A percentile compares a stretch with the other conserved stretches of the same genome.
These are phyloP conservation scores for Montipora sp. DNA, from an alignment of 64 coral and sea anemone genomes.

Conservation along the genomic window DNA sequence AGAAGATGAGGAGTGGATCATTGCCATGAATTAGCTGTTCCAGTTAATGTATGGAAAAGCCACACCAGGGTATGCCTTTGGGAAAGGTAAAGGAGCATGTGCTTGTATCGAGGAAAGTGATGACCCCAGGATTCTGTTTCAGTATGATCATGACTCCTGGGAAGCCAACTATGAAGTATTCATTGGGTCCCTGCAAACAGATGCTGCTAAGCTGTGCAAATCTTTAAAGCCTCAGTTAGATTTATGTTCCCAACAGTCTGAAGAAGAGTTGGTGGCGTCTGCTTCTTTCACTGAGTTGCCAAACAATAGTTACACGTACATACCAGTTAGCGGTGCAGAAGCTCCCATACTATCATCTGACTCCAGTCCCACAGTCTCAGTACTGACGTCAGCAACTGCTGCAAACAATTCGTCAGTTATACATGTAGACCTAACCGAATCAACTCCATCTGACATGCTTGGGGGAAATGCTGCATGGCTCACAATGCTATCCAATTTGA, in stretches of 20 bases:
- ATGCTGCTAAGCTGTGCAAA: constrained; percentile 4
- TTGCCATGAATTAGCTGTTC: neutral
- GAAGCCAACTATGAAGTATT: constrained; percentile 5
- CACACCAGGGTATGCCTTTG: constrained; percentile 3
- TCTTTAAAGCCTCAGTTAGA: neutral
- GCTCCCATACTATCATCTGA: neutral
- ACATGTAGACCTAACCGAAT: neutral
- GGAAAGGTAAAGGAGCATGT: constrained; percentile 12
- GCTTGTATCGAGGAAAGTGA: neutral
- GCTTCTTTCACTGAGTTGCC: no score
- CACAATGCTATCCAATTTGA: neutral
- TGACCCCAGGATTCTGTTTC: neutral
- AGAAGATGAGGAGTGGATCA: neutral
- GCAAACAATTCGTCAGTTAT: no score
- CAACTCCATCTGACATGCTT: neutral
- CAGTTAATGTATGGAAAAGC: neutral
- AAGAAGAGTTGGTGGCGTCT: no score
- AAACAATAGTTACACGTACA: no score
- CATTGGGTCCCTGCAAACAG: neutral
- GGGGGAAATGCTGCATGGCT: neutral
- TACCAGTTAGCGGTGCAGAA: no score
- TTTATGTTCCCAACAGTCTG: neutral
- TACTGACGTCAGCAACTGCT: neutral
- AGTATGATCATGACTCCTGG: neutral
- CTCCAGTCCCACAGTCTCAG: neutral